Evolutionary conservation across 2,797 vertebrate genomes (phyloP).

Genomic region (Microcaecilia unicolor): DNA sequence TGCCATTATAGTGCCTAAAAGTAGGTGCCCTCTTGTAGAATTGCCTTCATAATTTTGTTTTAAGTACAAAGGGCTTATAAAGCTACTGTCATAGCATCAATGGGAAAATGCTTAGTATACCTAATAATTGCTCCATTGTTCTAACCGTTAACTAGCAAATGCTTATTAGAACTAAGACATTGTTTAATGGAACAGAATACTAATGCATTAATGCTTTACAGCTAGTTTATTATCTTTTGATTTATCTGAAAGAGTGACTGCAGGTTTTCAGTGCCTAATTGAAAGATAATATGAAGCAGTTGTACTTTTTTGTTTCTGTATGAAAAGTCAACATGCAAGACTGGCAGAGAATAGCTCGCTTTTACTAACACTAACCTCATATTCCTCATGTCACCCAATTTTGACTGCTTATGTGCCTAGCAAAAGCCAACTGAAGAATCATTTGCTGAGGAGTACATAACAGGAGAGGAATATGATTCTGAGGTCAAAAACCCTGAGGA

Average conservation of each 20-base stretch:
- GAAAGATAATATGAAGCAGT: constrained; percentile 35
- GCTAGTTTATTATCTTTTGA: constrained; percentile 46
- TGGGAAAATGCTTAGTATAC: too few species aligned
- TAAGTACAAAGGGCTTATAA: too few species aligned
- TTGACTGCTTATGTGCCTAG: constrained; percentile 56
- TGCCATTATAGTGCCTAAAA: too few species aligned
- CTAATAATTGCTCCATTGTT: too few species aligned
- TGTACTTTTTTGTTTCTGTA: constrained; percentile 31
- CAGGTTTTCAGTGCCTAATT: constrained; percentile 35
- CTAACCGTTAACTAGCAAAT: too few species aligned
- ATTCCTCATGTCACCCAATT: constrained; percentile 61
- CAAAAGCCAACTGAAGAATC: constrained; percentile 84
- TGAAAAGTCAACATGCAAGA: constrained; percentile 43
- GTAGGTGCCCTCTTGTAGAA: too few species aligned
- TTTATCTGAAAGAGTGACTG: constrained; percentile 27
- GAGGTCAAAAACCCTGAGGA: constrained; percentile 68
- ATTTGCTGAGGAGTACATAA: constrained; percentile 72
- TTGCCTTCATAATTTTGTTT: too few species aligned
- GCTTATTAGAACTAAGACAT: too few species aligned
- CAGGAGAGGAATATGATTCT: constrained; percentile 69
- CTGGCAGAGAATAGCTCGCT: constrained; percentile 58
- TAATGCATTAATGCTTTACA: constrained; percentile 44
- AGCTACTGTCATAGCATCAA: too few species aligned
- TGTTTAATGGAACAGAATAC: too few species aligned
- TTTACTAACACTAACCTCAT: constrained; percentile 73